Percentiles rank a stretch among this genome's conserved stretches.
Evolutionary conservation across 2,888 invertebrate species (phyloP).

Genomic region (Chrysina gloriosa): DNA sequence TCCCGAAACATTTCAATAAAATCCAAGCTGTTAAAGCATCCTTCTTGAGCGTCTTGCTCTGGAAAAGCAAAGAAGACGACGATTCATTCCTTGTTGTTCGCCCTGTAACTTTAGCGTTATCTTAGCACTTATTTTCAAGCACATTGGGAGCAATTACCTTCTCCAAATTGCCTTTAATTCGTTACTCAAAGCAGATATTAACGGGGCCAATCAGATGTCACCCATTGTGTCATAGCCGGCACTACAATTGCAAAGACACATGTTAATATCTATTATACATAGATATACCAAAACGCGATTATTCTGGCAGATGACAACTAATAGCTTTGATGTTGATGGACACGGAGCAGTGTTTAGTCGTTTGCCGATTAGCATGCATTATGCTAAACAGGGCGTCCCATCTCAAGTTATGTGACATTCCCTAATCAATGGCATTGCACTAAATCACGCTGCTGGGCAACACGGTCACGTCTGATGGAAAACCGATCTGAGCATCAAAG

Average conservation of each 20-base stretch:
- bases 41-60: too few relatives aligned
- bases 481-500: constrained; percentile 58
- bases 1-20: too few relatives aligned
- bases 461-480: constrained; percentile 58
- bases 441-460: constrained; percentile 63
- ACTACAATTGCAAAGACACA: not conserved
- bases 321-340: constrained; percentile 61
- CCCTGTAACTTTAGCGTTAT: too few relatives aligned
- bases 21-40: too few relatives aligned
- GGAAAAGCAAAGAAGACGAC: too few relatives aligned
- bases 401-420: constrained; percentile 61
- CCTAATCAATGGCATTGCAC: constrained; percentile 62
- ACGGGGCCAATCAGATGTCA: too few relatives aligned
- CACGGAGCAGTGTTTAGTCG: constrained; percentile 56
- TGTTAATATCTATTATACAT: not conserved
- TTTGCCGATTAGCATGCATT: constrained; percentile 62
- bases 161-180: too few relatives aligned
- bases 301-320: constrained; percentile 53
- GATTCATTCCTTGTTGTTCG: too few relatives aligned
- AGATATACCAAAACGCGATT: constrained; percentile 52
- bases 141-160: too few relatives aligned
- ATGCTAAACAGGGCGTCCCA: constrained; percentile 61
- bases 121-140: too few relatives aligned
- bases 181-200: too few relatives aligned
- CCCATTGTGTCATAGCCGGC: too few relatives aligned